Conservation (phyloP, 2,113 vertebrate species). For the Chaenogobius annularis region DNA sequence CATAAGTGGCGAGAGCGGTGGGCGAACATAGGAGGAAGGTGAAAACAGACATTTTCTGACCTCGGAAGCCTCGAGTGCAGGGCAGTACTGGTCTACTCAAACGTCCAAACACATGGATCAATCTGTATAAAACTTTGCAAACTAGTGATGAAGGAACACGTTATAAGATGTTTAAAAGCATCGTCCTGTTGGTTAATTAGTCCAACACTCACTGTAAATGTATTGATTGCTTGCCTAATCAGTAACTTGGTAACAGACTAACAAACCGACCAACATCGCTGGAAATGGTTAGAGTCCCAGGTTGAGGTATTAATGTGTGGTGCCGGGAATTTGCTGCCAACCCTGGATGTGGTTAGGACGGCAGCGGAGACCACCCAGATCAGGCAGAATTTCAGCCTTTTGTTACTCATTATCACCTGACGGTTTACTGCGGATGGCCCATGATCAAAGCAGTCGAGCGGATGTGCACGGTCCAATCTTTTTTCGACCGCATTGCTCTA, state of each 20-base stretch:
- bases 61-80: too few relatives aligned
- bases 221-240: not conserved
- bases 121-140: not conserved
- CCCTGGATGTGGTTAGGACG: constrained; percentile 30
- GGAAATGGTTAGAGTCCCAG: not conserved
- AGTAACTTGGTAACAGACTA: not conserved
- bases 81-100: too few relatives aligned
- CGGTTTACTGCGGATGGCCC: constrained; percentile 64
- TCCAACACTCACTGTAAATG: not conserved
- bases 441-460: constrained; percentile 40
- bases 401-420: constrained; percentile 56
- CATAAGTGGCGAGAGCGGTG: too few relatives aligned
- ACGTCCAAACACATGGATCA: too few relatives aligned
- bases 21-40: too few relatives aligned
- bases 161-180: too few relatives aligned
- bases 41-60: too few relatives aligned
- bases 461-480: not conserved
- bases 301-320: not conserved
- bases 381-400: constrained; percentile 24
- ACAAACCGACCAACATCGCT: not conserved
- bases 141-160: too few relatives aligned
- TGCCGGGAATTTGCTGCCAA: not conserved
- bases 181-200: not conserved
- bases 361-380: constrained; percentile 62
- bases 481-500: not conserved